Evolutionary conservation across 2,113 vertebrate species (phyloP), one percentile per base, ranked within the genome.

Genomic region (Solea solea): DNA sequence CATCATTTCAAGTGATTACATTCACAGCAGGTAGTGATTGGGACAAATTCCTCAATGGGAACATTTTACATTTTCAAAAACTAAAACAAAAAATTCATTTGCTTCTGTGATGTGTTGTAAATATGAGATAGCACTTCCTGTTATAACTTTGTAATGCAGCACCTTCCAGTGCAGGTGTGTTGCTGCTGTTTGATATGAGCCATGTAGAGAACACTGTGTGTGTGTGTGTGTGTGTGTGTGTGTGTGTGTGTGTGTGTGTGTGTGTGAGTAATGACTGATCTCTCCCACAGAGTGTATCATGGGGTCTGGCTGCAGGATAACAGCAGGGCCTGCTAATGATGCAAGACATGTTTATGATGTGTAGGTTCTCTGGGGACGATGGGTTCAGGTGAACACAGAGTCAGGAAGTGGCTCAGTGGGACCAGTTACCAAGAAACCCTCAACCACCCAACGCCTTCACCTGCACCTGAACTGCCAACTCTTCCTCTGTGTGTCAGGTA

Each of bases 341-440:
- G 91, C 90, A 92, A 93, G 84, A 91, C 49, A 57, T 92, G 91
- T 93, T 93, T 92, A 84, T 90, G 92, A 91, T 88, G 89, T 79
- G 80, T 76, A 83, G 64, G 74, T 55, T 69, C 86, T 74, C 81
- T 4, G 11, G 83, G 83, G 90, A 81, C 61, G 57, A 39, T 62
- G 75, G 61, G 83, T 89, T 88, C 90, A 93, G 86, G 85, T 87
- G 88, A 89, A 90, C 72, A 69, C 63, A n/a, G 81, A 82, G 67
- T 72, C 68, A 82, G 80, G 73, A 81, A 56, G 58, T 1, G 0
- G 28, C 75, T 83, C 87, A 70, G 70, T 64, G 88, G 84, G 90
- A 82, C 82, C 81, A 68, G 92, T 93, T 91, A 86, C 92, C 87
- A 90, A 75, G 70, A 73, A 75, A 76, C 83, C 66, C 62, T 49